Evolutionary conservation across 1,140 invertebrate species (phyloP), one percentile per base, ranked within the genome.

Genomic region (Drosophila oshimai): DNA sequence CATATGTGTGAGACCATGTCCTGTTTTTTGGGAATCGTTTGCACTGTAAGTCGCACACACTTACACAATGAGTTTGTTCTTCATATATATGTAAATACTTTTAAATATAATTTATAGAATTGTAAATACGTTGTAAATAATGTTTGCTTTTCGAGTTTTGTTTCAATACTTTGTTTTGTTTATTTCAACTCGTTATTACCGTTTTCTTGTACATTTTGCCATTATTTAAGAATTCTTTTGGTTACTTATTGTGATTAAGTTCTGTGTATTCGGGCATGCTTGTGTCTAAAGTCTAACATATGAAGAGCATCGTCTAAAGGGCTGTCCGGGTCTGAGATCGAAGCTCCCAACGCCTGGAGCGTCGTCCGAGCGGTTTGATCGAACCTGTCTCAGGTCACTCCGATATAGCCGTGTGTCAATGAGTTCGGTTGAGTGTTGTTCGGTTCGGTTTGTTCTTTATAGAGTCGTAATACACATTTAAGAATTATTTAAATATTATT

Each of bases 401-500:
- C 57, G 6, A 24, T 20, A 22, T 24, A 39, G 24, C 28, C 44
- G 34, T 39, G 41, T 65, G 34, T 60, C 57, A 29, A 28, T 64
- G 61, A 47, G 37, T 51, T 67, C 9, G 20, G 12, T 26, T 68
- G 64, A 37, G 20, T 74, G 57, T 70, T 33, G 29, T 22, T 49
- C 18, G 31, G 46, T 17, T 49, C 13, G n/a, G 17, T 34, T 36
- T 37, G 24, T 53, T 62, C 39, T 34, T 33, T 83, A 65, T 78
- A 78, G 74, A 83, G 70, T 80, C 61, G 15, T 61, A 86, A 74
- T 86, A 84, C 79, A 86, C 81, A 87, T 86, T 74, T 68, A 72
- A 73, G 80, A 86, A 87, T 75, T 87, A 86, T 79, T 80, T 80
- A 64, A 72, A 72, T 84, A 80, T 86, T 86, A 86, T 86, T 86